Evolutionary conservation across 2,113 vertebrate species (phyloP), one percentile per base, ranked within the genome.

Genomic region (Thunnus thynnus): DNA sequence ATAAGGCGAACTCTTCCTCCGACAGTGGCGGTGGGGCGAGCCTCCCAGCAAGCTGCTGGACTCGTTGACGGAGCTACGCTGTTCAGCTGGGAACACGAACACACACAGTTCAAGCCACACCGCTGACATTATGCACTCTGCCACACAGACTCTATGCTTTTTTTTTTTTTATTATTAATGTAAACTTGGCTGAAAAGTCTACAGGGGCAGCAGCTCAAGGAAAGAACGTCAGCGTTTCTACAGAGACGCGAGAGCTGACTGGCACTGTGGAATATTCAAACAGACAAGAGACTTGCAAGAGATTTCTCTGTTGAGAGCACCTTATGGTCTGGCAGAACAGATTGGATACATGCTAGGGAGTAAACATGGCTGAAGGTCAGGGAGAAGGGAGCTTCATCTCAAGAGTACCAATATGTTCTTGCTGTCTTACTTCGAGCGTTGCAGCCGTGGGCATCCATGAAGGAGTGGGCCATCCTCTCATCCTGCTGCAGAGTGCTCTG

Each of bases 401-500:
- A 61, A 82, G 72, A 84, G 79, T 11, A 61, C 50, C 88, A 83
- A 82, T 87, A 81, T 89, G 80, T 44, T 90, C 61, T 63, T 0
- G 55, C 78, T 30, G 71, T 69, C 97, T 96, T 89, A 98, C 98
- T 96, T 86, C 96, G 92, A 72, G 95, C 91, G 47, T 92, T 91
- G 27, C 97, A 96, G 95, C 94, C 91, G 0, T 96, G 96, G 27
- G 96, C 70, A 3, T 98, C 97, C 96, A 98, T 96, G 93, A 98
- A 98, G 91, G 97, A 96, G 77, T 97, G 93, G 56, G 96, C 95
- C 87, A 97, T 94, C 72, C 95, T 95, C 86, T 97, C 96, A 0
- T 98, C 97, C 90, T 98, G 97, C 91, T 97, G 97, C 81, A 98
- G 94, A 0, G 97, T 97, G 90, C 97, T 97, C 95, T 98, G 97